Evolutionary conservation across 2,113 vertebrate genomes (phyloP), one percentile per base, ranked within the genome.

Genomic region (Aptenodytes forsteri): DNA sequence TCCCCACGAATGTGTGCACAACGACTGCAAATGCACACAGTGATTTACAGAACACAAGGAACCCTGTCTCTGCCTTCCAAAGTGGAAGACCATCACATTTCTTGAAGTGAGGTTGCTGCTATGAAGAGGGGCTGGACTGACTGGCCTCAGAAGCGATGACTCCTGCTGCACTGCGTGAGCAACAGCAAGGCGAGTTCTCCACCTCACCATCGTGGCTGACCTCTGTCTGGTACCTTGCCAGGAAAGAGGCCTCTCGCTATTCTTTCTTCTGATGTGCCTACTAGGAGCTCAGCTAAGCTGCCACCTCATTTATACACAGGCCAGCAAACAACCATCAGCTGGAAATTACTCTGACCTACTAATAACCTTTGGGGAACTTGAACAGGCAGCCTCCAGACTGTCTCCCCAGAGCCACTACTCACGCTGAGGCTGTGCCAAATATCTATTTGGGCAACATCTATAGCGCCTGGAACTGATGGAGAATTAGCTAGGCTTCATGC

Each of bases 351-450:
- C 42, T 73, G 69, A 93, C 61, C 83, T 56, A 29, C 55, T 76
- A 54, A 67, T 42, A 86, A 92, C 61, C 92, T 88, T 46, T 52
- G 38, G 19, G 36, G 59, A 94, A 83, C 55, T 13, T 64, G 32
- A 95, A 93, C n/a, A 55, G 50, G 56, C 50, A 95, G 44, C 54
- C 83, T 58, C 54, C 72, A 95, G 62, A 46, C 76, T 72, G 73
- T 22, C 73, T 85, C 71, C n/a, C 36, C 29, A 87, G 67, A 92
- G 34, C 62, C 47, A 76, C 56, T 59, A 38, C 29, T 92, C 86
- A 72, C 1, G 1, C 42, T 40, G 21, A 87, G 30, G 21, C 50
- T 93, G 62, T 56, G 54, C 59, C 89, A 81, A 72, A 6, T 32
- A 96, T 26, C 65, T 72, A 17, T 65, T 34, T 73, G 50, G 77